phyloP scores from a whole-genome alignment of 2,888 invertebrate species.

The Cephus sareptanus region DNA sequence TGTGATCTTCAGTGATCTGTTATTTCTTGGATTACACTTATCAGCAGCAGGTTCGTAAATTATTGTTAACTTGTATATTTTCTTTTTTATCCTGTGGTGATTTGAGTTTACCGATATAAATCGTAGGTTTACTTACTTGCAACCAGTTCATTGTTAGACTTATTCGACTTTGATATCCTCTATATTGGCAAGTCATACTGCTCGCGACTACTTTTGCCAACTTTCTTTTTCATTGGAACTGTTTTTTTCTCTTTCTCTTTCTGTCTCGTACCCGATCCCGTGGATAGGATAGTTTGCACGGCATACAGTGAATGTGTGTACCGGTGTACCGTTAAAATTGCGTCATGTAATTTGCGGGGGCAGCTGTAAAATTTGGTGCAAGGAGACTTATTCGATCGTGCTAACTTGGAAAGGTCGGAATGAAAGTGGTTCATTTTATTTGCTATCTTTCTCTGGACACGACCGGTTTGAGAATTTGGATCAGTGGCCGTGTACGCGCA shows the following conservation, averaged over 20 bases:
- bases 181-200: background rate
- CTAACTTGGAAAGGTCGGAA: constrained; percentile 32
- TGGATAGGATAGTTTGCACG: background rate
- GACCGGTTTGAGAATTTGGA: background rate
- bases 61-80: background rate
- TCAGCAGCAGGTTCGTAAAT: background rate
- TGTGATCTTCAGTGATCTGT: background rate
- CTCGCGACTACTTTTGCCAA: background rate
- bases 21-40: background rate
- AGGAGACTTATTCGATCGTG: background rate
- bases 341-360: background rate
- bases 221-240: background rate
- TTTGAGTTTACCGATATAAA: background rate
- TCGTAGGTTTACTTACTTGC: background rate
- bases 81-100: background rate
- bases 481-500: background rate
- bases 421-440: constrained; percentile 26
- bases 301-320: background rate
- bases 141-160: background rate
- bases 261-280: background rate
- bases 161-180: background rate
- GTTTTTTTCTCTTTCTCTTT: background rate
- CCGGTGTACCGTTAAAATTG: background rate
- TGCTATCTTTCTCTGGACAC: background rate
- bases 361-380: background rate